Conservation (phyloP, 2,797 vertebrate species). For the Aphelocoma californica region DNA sequence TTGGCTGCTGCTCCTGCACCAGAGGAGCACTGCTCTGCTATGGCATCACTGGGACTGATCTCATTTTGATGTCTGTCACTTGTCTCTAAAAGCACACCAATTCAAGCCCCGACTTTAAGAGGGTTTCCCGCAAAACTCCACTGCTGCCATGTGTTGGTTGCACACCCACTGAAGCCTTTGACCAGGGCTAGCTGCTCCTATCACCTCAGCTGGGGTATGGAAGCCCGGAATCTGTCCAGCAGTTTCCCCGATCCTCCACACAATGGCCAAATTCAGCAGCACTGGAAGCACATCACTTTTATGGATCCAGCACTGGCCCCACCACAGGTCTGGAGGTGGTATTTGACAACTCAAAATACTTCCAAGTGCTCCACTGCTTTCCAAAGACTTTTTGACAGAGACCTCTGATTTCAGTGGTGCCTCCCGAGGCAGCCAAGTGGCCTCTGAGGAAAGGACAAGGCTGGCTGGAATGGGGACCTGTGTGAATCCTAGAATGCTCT, state of each 20-base stretch:
- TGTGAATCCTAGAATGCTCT: not conserved
- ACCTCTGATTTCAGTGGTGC: fast-evolving
- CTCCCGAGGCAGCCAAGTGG: fast-evolving
- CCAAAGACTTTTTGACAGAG: not conserved
- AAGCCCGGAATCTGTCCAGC: not conserved
- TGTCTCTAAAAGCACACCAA: not conserved
- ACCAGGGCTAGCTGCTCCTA: not conserved
- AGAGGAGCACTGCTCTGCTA: not conserved
- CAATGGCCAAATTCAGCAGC: not conserved
- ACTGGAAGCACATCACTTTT: not conserved
- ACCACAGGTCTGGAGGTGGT: fast-evolving
- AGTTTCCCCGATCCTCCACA: not conserved
- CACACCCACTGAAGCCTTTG: not conserved
- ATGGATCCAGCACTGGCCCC: not conserved
- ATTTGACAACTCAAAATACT: not conserved
- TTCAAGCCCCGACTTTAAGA: fast-evolving
- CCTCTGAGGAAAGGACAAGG: not conserved
- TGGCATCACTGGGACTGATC: not conserved
- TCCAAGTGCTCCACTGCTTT: not conserved
- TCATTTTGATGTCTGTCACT: not conserved
- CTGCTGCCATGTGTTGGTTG: not conserved
- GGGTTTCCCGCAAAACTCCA: not conserved
- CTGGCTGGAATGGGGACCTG: not conserved
- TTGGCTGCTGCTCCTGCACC: not conserved
- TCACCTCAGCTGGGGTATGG: not conserved